Evolutionary conservation across 2,888 invertebrate genomes (phyloP).

Genomic region (Antitype chi): DNA sequence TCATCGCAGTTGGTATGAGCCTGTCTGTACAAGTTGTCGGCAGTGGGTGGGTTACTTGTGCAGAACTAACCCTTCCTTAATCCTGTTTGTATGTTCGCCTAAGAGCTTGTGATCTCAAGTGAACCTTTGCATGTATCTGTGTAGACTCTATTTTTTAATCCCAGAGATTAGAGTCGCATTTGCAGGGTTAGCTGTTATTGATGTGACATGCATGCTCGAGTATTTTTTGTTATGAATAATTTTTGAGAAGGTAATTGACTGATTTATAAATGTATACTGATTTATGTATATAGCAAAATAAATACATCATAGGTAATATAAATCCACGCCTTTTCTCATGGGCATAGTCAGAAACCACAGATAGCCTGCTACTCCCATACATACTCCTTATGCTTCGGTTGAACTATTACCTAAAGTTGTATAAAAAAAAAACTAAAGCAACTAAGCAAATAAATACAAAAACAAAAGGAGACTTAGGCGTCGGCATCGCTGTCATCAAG

Average conservation of each 20-base stretch:
- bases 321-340: too few relatives aligned
- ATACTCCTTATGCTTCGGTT: too few relatives aligned
- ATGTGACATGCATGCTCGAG: background rate
- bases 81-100: slow-evolving; percentile 47
- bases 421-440: too few relatives aligned
- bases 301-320: too few relatives aligned
- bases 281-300: too few relatives aligned
- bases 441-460: too few relatives aligned
- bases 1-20: slow-evolving; percentile 45
- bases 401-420: too few relatives aligned
- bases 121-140: slow-evolving; percentile 26
- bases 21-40: slow-evolving; percentile 46
- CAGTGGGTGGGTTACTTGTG: slow-evolving; percentile 38
- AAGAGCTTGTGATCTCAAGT: slow-evolving; percentile 36
- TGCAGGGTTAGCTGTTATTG: slow-evolving; percentile 23
- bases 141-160: slow-evolving; percentile 34
- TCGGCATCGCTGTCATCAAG: too few relatives aligned
- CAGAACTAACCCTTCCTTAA: slow-evolving; percentile 50
- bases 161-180: slow-evolving; percentile 25
- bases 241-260: background rate
- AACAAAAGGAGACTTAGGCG: too few relatives aligned
- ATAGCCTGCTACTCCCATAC: too few relatives aligned
- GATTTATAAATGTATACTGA: too few relatives aligned
- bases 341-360: too few relatives aligned
- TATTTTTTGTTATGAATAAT: background rate